Evolutionary conservation across 2,888 invertebrate species (phyloP), one percentile per base, ranked within the genome.

Genomic region (Drosophila yooni): DNA sequence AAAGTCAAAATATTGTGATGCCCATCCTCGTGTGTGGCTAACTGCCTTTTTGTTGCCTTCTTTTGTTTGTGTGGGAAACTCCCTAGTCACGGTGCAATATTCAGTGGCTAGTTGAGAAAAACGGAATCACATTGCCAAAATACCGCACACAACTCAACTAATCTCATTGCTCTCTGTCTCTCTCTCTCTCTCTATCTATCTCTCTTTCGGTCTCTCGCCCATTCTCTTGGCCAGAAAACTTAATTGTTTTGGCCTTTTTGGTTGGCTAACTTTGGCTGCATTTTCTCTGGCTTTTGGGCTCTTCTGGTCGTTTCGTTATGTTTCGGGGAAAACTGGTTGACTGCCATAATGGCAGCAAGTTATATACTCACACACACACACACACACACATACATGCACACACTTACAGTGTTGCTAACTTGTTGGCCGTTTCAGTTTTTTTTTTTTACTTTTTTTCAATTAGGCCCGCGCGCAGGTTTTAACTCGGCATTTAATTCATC

Each of bases 201-300:
- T 59, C 34, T 29, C 13, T 13, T 34, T 43, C 25, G 34, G 6
- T 36, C 21, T 18, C 27, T 25, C 43, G 31, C 46, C 27, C 6
- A 27, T 8, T 53, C 46, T 38, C 13, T 38, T 31, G 21, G 73
- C 61, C 71, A 80, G 82, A 81, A 84, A 91, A 91, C 89, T 91
- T 91, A 91, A 91, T 91, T 91, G 89, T 90, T 84, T 91, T 91
- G 90, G 79, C 80, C 81, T 83, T 84, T 88, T 83, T 84, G 89
- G 85, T 83, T 88, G 88, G 89, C 88, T 82, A 68, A 72, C 79
- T 79, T 66, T 43, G 54, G 54, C 56, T 74, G 62, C 71, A 76
- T 82, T 81, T 78, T 74, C 81, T 70, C 74, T 66, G 62, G 46
- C 52, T 31, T 68, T 53, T 21, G 27, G 67, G 65, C 72, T 82